phyloP scores from a whole-genome alignment of 2,113 vertebrate genomes.

The Bolborhynchus lineola region DNA sequence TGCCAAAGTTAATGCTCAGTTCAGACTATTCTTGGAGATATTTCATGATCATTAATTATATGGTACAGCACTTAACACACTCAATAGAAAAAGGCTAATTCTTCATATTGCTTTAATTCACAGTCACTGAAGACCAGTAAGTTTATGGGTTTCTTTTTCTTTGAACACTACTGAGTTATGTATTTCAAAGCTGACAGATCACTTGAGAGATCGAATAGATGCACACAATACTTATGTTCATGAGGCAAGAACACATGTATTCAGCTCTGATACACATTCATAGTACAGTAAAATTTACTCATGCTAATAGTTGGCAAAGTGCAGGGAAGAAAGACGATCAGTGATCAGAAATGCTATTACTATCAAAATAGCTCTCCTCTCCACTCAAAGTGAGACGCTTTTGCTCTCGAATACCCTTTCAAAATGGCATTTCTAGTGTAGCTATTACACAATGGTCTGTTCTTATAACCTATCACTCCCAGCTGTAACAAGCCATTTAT shows the following conservation, averaged over 20 bases:
- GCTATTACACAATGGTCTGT: not conserved
- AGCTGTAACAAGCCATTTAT: not conserved
- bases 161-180: not conserved
- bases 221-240: not conserved
- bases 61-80: not conserved
- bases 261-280: not conserved
- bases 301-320: not conserved
- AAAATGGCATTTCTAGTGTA: not conserved
- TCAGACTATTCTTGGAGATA: not conserved
- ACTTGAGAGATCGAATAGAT: not conserved
- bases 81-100: not conserved
- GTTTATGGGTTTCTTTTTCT: not conserved
- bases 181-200: not conserved
- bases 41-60: not conserved
- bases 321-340: not conserved
- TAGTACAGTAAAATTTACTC: not conserved
- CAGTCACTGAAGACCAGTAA: not conserved
- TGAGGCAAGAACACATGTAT: not conserved
- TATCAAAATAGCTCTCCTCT: not conserved
- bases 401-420: not conserved
- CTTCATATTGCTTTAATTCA: not conserved
- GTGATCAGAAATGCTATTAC: not conserved
- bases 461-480: not conserved
- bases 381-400: not conserved
- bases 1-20: too few species aligned